phyloP scores from a whole-genome alignment of 2,888 invertebrate genomes.

The Cylloceria caligata region DNA sequence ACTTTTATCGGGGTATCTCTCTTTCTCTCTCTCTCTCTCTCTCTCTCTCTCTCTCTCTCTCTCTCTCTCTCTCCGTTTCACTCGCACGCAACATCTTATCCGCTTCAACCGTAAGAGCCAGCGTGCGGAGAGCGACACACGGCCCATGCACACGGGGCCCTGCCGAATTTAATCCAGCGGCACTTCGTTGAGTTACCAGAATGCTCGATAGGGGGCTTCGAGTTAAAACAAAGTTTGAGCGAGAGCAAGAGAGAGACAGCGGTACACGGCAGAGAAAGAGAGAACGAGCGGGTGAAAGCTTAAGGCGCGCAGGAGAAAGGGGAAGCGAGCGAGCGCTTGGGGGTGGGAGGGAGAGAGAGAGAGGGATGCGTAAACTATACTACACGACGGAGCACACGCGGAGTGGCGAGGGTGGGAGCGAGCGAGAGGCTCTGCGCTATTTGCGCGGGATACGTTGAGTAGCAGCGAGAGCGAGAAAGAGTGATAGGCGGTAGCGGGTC shows the following conservation, averaged over 20 bases:
- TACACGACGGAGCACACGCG: constrained; percentile 15
- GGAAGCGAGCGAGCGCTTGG: constrained; percentile 49
- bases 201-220: constrained; percentile 81
- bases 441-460: constrained; percentile 48
- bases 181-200: constrained; percentile 81
- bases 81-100: constrained; percentile 70
- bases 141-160: constrained; percentile 6
- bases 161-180: constrained; percentile 83
- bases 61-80: constrained; percentile 51
- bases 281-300: constrained; percentile 82
- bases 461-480: constrained; percentile 69
- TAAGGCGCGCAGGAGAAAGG: constrained; percentile 67
- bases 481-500: constrained; percentile 82
- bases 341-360: constrained; percentile 60
- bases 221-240: constrained; percentile 67
- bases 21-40: constrained; percentile 60
- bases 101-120: constrained; percentile 25
- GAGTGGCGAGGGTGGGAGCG: constrained; percentile 54
- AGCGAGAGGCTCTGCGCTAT: constrained; percentile 43
- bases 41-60: constrained; percentile 64
- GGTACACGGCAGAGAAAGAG: constrained; percentile 53
- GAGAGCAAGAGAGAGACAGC: constrained; percentile 73
- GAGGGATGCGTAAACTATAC: constrained; percentile 37
- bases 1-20: background rate
- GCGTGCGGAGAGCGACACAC: constrained; percentile 44